phyloP scores from a whole-genome alignment of 2,888 invertebrate species.

The Dorcus hopei region DNA sequence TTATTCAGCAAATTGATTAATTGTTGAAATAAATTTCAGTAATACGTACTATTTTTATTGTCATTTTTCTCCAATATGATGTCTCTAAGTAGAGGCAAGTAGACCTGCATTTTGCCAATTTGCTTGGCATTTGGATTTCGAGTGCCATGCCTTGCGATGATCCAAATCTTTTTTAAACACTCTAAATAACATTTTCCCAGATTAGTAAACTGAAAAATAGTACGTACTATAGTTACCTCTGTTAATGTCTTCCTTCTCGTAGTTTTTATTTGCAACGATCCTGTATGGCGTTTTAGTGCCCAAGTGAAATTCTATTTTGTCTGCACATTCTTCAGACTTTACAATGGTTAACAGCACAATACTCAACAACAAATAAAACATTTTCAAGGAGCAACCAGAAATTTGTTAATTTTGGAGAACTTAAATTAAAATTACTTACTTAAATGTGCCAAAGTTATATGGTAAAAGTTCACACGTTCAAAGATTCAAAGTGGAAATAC shows the following conservation, averaged over 20 bases:
- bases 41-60: not conserved
- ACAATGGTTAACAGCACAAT: too few relatives aligned
- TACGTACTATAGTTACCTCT: constrained; percentile 27
- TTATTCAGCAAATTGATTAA: too few relatives aligned
- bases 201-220: not conserved
- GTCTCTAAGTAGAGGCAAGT: constrained; percentile 53
- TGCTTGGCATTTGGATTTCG: constrained; percentile 59
- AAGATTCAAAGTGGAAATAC: too few relatives aligned
- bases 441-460: too few relatives aligned
- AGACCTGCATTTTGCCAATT: constrained; percentile 47
- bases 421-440: too few relatives aligned
- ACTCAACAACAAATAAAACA: too few relatives aligned
- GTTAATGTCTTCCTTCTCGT: constrained; percentile 56
- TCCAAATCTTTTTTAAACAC: constrained; percentile 62
- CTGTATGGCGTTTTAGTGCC: constrained; percentile 74
- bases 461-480: too few relatives aligned
- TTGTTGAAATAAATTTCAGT: too few relatives aligned
- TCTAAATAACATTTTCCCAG: constrained; percentile 14
- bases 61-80: constrained; percentile 53
- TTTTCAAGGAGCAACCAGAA: too few relatives aligned
- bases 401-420: too few relatives aligned
- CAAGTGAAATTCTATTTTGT: constrained; percentile 50
- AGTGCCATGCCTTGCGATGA: constrained; percentile 75
- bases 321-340: constrained; percentile 6
- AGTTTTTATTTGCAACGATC: constrained; percentile 62